Evolutionary conservation across 2,888 invertebrate species (phyloP).

Genomic region (Belgica antarctica): DNA sequence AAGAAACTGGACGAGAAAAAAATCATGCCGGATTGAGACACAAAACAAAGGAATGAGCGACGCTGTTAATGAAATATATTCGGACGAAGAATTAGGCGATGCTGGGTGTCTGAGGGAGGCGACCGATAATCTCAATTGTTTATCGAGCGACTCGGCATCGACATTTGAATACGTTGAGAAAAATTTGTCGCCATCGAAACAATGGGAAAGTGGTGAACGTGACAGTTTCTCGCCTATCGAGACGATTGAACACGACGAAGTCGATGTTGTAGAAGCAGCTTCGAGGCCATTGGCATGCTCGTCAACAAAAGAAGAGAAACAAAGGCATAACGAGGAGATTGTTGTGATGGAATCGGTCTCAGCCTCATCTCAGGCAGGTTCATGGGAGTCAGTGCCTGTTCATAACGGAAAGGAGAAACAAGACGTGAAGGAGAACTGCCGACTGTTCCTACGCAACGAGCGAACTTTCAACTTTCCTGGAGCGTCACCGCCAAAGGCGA

Average conservation of each 20-base stretch:
- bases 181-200: constrained; percentile 2
- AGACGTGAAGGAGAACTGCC: constrained; percentile 55
- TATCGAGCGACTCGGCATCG: constrained; percentile 46
- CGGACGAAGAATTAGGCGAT: not conserved
- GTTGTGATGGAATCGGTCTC: constrained; percentile 64
- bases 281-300: constrained; percentile 45
- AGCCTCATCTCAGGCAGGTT: constrained; percentile 62
- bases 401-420: constrained; percentile 49
- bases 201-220: constrained; percentile 7
- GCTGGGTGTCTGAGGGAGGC: not conserved
- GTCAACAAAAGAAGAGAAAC: constrained; percentile 60
- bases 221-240: constrained; percentile 44
- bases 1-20: not conserved
- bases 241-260: constrained; percentile 33
- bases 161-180: constrained; percentile 46
- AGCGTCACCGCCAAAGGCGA: not conserved
- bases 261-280: not conserved
- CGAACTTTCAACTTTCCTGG: constrained; percentile 49
- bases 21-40: not conserved
- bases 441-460: constrained; percentile 56
- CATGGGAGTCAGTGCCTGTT: constrained; percentile 60
- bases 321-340: constrained; percentile 63
- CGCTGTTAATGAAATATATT: not conserved
- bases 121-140: not conserved
- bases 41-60: constrained; percentile 17